A percentile compares a stretch with the other conserved stretches of the same genome.
These are phyloP conservation scores for Azemiops feae DNA, from an alignment of 2,113 vertebrate genomes.

Conservation along the genomic window DNA sequence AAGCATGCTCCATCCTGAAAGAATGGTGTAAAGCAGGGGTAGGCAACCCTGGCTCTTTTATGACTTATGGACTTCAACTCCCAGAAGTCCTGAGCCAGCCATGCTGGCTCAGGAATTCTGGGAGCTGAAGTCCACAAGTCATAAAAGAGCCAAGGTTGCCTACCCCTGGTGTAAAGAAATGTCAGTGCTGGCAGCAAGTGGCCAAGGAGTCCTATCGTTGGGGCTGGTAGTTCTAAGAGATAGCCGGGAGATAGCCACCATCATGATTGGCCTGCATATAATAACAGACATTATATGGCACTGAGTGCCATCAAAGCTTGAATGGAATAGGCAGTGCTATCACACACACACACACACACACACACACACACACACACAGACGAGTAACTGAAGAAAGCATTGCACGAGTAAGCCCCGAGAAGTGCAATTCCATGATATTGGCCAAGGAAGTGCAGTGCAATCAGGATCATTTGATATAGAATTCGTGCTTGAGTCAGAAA, in stretches of 20 bases:
- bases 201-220: not conserved
- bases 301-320: not conserved
- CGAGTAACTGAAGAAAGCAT: not conserved
- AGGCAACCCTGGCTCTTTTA: too few species aligned
- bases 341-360: not conserved
- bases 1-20: not conserved
- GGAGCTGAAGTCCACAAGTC: too few species aligned
- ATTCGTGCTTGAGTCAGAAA: not conserved
- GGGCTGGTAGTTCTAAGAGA: not conserved
- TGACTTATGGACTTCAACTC: too few species aligned
- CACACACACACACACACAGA: not conserved
- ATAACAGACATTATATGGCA: not conserved
- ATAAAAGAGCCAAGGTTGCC: too few species aligned
- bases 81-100: too few species aligned
- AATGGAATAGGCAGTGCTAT: not conserved
- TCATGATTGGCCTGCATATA: not conserved
- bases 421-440: not conserved
- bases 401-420: not conserved
- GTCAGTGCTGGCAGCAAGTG: not conserved
- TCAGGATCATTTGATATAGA: not conserved
- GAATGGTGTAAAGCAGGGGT: not conserved
- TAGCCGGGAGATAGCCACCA: not conserved
- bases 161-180: not conserved
- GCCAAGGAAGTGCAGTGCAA: not conserved
- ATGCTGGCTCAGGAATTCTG: too few species aligned